Conservation (phyloP, 92 coral and sea anemone genomes). For the Bergia sp. region DNA sequence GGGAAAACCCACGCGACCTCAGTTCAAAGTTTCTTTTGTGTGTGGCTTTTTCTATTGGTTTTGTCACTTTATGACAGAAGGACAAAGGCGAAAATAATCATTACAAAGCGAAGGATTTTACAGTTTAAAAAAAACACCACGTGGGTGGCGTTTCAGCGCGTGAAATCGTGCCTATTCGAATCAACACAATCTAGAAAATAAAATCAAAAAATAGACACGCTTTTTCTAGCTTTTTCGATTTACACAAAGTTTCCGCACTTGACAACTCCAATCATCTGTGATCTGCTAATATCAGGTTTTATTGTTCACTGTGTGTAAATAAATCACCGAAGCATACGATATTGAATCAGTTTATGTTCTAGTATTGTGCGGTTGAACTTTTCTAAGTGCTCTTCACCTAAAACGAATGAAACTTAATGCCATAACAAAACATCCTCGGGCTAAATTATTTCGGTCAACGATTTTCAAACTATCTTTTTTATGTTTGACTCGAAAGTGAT, state of each 20-base stretch:
- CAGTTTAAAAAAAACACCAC: neutral
- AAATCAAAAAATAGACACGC: no score
- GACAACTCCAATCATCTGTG: neutral
- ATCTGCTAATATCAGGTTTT: no score
- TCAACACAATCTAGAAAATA: no score
- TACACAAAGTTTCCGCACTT: neutral
- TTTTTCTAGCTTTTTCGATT: no score
- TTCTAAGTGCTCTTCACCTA: neutral
- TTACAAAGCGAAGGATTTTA: neutral
- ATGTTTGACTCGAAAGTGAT: neutral
- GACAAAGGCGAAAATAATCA: neutral
- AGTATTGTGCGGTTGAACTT: neutral
- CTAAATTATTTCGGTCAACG: neutral
- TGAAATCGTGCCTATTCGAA: no score
- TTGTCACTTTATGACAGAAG: neutral
- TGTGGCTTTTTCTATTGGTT: neutral
- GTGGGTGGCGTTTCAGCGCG: neutral
- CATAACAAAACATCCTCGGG: neutral
- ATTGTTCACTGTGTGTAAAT: no score
- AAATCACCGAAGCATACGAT: neutral
- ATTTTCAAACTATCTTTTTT: neutral
- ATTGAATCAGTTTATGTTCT: neutral
- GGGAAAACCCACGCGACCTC: slow-evolving; percentile 2
- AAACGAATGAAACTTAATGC: neutral
- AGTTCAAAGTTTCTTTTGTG: neutral